Evolutionary conservation across 2,888 invertebrate genomes (phyloP), one percentile per base, ranked within the genome.

Genomic region (Cheilosia urbana): DNA sequence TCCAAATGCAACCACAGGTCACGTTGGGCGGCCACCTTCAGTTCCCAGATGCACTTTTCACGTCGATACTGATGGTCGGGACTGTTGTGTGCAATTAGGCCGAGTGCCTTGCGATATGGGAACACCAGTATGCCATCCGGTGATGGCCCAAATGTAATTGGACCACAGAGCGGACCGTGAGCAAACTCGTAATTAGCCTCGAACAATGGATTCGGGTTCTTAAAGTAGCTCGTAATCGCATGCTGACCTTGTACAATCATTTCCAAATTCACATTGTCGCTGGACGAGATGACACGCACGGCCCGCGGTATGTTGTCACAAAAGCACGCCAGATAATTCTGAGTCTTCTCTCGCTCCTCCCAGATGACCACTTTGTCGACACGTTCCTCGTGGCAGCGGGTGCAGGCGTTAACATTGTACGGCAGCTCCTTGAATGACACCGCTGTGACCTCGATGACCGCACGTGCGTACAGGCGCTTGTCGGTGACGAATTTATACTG

Each of bases 1-100:
- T 97, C 97, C 89, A 97, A 95, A 90, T 97, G 96, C 34, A 98
- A 92, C 96, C 96, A 97, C 24, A 98, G 94, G 90, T 98, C 97
- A 81, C 97, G 93, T 80, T 97, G 97, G 55, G 95, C 94, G 88
- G 96, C 96, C 13, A 97, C 96, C 88, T 95, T 95, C 53, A 97
- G 93, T 89, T 96, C 96, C 96, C 96, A 96, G 88, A 96, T 96
- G 89, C 96, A 96, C 88, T 96, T 94, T 87, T 96, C 95, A 15
- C 91, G 90, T 4, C 91, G 89, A 68, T 91, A 91, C 37, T 91
- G 90, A 76, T 91, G 91, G 68, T 91, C 91, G 0, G 91, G 91
- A 53, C 88, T 88, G 19, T 90, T 89, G 4, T 91, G 92, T 1
- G 91, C 90, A 4, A 92, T 91, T 90, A 92, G 89, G 2, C 95